Percentiles rank a stretch among this genome's conserved stretches.
Evolutionary conservation across 2,888 invertebrate species (phyloP).

Genomic region (Criorhina ranunculi): DNA sequence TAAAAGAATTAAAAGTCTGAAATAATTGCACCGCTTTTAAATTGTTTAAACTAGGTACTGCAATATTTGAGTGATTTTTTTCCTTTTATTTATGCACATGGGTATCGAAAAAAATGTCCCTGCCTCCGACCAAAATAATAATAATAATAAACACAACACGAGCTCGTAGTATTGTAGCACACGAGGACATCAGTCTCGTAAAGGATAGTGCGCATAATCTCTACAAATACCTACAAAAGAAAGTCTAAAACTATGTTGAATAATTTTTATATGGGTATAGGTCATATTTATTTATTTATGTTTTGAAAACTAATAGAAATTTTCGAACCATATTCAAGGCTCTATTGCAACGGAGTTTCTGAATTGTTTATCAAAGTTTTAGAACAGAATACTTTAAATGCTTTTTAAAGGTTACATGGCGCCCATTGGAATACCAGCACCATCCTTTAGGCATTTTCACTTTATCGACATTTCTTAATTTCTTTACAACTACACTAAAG

Average conservation of each 20-base stretch:
- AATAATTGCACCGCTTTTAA: neutral
- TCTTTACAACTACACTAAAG: too few species aligned
- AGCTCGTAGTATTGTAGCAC: conserved; percentile 66
- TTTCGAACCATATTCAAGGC: too few species aligned
- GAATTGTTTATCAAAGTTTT: too few species aligned
- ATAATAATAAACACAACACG: conserved; percentile 70
- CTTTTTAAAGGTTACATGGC: too few species aligned
- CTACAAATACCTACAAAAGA: conserved; percentile 10
- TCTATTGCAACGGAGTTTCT: too few species aligned
- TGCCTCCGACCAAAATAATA: conserved; percentile 68
- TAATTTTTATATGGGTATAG: neutral
- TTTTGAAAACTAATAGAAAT: too few species aligned
- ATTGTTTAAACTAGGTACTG: neutral
- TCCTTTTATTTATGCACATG: conserved; percentile 15
- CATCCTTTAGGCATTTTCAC: too few species aligned
- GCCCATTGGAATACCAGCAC: too few species aligned
- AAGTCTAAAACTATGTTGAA: conserved; percentile 1
- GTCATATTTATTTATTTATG: neutral
- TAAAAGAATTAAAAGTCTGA: neutral
- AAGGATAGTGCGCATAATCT: conserved; percentile 67
- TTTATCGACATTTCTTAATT: too few species aligned
- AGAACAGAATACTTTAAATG: too few species aligned
- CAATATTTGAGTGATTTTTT: neutral
- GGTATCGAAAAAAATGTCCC: conserved; percentile 18
- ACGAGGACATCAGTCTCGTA: conserved; percentile 70